Percentiles rank a stretch among this genome's conserved stretches.
These are phyloP conservation scores for Parochlus steinenii DNA, from an alignment of 2,888 invertebrate genomes.

Conservation along the genomic window DNA sequence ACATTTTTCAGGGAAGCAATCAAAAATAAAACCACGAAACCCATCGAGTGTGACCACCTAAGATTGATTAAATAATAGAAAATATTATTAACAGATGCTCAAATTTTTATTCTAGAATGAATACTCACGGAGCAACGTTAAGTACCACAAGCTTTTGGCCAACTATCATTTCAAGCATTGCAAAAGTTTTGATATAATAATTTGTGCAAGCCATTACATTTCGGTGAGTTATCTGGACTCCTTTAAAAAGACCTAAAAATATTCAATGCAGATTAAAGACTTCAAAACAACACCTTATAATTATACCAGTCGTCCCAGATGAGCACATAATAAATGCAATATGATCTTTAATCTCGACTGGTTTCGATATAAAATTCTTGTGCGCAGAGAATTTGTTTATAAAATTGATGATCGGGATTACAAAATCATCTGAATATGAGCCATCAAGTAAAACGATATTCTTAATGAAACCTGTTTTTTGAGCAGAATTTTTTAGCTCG, in stretches of 20 bases:
- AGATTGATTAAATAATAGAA: too few relatives aligned
- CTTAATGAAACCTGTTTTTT: slow-evolving; percentile 35
- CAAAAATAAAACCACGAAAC: slow-evolving; percentile 47
- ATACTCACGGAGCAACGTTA: too few relatives aligned
- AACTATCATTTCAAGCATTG: too few relatives aligned
- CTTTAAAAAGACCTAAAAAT: slow-evolving; percentile 62
- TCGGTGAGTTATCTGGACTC: slow-evolving; percentile 53
- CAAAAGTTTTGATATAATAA: too few relatives aligned
- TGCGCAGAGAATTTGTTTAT: not conserved
- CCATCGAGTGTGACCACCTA: slow-evolving; percentile 77
- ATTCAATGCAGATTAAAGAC: too few relatives aligned
- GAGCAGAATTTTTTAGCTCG: too few relatives aligned
- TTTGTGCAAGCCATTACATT: not conserved
- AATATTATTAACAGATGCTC: too few relatives aligned
- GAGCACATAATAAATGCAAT: slow-evolving; percentile 30
- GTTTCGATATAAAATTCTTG: not conserved
- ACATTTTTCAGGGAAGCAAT: slow-evolving; percentile 36
- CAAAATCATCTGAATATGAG: slow-evolving; percentile 16
- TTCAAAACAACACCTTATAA: slow-evolving; percentile 33
- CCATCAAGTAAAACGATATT: slow-evolving; percentile 41
- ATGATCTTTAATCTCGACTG: slow-evolving; percentile 18
- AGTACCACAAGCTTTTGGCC: too few relatives aligned
- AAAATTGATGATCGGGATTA: slow-evolving; percentile 4
- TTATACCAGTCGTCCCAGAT: slow-evolving; percentile 38
- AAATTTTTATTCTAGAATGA: too few relatives aligned